Evolutionary conservation across 2,113 vertebrate species (phyloP).

Genomic region (Paradoxurus hermaphroditus): DNA sequence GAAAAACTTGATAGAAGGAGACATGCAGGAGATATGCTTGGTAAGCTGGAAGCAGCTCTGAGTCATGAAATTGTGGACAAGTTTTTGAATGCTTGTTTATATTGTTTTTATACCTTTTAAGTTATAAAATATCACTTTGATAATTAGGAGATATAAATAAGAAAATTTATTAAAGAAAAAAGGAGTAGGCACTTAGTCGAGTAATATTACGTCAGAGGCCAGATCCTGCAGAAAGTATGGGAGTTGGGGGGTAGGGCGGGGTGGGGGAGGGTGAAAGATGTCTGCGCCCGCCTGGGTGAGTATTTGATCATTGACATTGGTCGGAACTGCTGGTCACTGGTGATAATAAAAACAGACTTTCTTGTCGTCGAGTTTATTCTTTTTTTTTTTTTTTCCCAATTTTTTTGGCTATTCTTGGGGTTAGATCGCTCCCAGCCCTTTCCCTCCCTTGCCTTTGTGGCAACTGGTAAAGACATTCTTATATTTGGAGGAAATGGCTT

Average conservation of each 20-base stretch:
- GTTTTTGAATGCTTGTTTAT: background rate
- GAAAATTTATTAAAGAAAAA: background rate
- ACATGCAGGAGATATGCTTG: background rate
- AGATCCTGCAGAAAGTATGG: too few relatives aligned
- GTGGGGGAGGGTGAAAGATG: background rate
- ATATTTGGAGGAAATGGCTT: background rate
- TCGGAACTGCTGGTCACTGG: background rate
- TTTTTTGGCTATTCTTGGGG: background rate
- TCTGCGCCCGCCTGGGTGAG: background rate
- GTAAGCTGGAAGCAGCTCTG: background rate
- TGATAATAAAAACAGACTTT: background rate
- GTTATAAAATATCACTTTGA: background rate
- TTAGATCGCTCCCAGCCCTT: background rate
- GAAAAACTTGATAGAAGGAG: background rate
- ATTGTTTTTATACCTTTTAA: background rate
- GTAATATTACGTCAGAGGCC: background rate
- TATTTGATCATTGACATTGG: background rate
- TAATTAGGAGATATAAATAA: background rate
- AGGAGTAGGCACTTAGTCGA: background rate
- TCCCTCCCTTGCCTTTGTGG: background rate
- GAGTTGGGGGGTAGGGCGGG: fast-evolving
- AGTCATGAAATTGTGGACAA: background rate
- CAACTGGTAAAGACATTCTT: background rate
- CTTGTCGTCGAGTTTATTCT: background rate
- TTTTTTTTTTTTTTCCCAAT: background rate